Percentiles rank a stretch among this genome's conserved stretches.
phyloP scores from a whole-genome alignment of 2,797 vertebrate species.

The Karalla daura region DNA sequence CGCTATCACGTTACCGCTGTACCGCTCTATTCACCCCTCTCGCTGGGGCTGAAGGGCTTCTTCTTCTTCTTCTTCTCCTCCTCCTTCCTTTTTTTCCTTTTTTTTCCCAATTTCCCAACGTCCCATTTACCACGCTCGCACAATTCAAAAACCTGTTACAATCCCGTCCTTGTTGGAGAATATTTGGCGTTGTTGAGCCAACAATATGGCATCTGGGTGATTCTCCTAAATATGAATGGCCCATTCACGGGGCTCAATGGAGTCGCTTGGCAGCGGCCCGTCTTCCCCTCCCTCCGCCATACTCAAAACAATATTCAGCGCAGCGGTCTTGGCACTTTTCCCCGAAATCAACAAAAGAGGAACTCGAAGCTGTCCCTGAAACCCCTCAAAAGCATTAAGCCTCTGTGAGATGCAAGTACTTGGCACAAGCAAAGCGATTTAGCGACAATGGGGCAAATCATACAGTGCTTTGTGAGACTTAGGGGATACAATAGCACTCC shows the following conservation, averaged over 20 bases:
- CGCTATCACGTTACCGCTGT: not conserved
- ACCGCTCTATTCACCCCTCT: slow-evolving; percentile 12
- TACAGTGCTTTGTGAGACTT: slow-evolving; percentile 81
- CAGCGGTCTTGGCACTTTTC: slow-evolving; percentile 82
- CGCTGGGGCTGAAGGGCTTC: slow-evolving; percentile 20
- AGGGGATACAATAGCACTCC: slow-evolving; percentile 79
- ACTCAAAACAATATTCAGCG: slow-evolving; percentile 82
- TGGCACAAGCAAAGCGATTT: slow-evolving; percentile 79
- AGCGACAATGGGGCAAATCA: slow-evolving; percentile 81
- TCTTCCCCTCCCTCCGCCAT: slow-evolving; percentile 69
- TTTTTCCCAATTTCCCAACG: slow-evolving; percentile 40
- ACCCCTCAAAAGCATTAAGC: slow-evolving; percentile 81
- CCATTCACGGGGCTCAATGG: slow-evolving; percentile 84
- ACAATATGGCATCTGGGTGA: slow-evolving; percentile 85
- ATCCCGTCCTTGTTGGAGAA: slow-evolving; percentile 79
- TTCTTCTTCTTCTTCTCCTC: slow-evolving; percentile 29
- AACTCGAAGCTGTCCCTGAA: slow-evolving; percentile 78
- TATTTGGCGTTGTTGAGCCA: slow-evolving; percentile 80
- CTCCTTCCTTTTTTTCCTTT: slow-evolving; percentile 38
- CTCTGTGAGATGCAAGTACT: slow-evolving; percentile 78
- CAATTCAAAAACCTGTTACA: slow-evolving; percentile 74
- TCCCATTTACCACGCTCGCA: slow-evolving; percentile 56
- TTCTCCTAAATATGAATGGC: slow-evolving; percentile 88
- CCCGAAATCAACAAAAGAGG: slow-evolving; percentile 81
- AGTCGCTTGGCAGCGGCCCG: slow-evolving; percentile 77